Conservation (phyloP, 1,140 invertebrate genomes). For the Pseudomyrmex sp. region DNA sequence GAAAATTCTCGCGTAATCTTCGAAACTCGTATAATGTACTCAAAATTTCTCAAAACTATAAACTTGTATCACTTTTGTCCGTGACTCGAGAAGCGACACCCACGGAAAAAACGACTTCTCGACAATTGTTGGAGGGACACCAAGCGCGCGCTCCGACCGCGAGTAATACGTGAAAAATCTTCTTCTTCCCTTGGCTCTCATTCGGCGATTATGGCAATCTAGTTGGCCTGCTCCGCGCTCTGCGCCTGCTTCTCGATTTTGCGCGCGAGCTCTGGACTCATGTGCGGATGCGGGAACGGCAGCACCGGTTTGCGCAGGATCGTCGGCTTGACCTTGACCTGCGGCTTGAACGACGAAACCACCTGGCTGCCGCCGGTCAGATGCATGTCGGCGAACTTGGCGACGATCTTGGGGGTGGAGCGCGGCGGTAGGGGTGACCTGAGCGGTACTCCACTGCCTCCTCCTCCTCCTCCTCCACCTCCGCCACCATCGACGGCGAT, state of each 20-base stretch:
- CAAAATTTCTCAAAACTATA: background rate
- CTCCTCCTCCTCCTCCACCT: background rate
- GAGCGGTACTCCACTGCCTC: slow-evolving; percentile 56
- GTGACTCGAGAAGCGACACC: background rate
- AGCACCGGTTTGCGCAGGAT: slow-evolving; percentile 89
- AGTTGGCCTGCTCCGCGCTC: slow-evolving; percentile 81
- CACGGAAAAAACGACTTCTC: background rate
- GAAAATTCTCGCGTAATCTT: too few relatives aligned
- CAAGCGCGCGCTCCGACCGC: slow-evolving; percentile 21
- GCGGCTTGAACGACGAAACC: slow-evolving; percentile 88
- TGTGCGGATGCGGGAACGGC: slow-evolving; percentile 83
- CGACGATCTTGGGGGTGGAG: slow-evolving; percentile 86
- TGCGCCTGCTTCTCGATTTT: slow-evolving; percentile 84
- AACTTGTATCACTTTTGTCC: slow-evolving; percentile 4
- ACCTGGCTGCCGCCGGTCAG: slow-evolving; percentile 85
- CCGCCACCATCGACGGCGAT: slow-evolving; percentile 67
- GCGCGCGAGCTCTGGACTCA: slow-evolving; percentile 82
- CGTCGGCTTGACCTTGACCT: slow-evolving; percentile 90
- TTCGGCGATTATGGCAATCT: slow-evolving; percentile 38
- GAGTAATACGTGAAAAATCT: background rate
- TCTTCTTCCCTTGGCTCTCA: background rate
- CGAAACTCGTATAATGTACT: background rate
- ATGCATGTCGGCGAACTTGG: slow-evolving; percentile 87
- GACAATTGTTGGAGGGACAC: background rate
- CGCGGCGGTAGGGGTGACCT: slow-evolving; percentile 86